phyloP scores from a whole-genome alignment of 2,797 vertebrate species.

The Notolabrus celidotus region DNA sequence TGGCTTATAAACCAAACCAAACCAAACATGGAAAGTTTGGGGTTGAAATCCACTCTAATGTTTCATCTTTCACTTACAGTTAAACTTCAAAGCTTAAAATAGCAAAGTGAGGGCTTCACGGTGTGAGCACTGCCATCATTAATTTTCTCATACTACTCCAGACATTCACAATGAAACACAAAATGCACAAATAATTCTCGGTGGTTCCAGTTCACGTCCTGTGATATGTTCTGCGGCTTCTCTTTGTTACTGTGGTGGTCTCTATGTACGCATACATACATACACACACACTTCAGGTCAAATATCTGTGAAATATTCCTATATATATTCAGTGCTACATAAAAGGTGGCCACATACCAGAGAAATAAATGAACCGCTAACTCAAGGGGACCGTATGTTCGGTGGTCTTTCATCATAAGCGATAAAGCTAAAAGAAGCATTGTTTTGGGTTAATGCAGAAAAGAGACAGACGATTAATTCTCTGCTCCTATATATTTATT shows the following conservation, averaged over 20 bases:
- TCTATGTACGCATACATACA: constrained; percentile 2
- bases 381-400: constrained; percentile 29
- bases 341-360: constrained; percentile 21
- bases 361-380: constrained; percentile 60
- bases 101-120: background rate
- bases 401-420: constrained; percentile 53
- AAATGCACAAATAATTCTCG: background rate
- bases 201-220: background rate
- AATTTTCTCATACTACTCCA: background rate
- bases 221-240: constrained; percentile 5
- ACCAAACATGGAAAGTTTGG: too few relatives aligned
- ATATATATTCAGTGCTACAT: constrained; percentile 45
- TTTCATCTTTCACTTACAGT: too few relatives aligned
- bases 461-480: constrained; percentile 46
- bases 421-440: constrained; percentile 53
- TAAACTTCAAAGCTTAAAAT: background rate
- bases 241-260: background rate
- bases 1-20: too few relatives aligned
- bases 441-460: constrained; percentile 44
- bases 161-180: background rate
- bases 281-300: constrained; percentile 23
- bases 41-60: too few relatives aligned
- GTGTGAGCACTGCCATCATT: background rate
- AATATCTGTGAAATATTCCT: constrained; percentile 45
- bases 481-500: background rate